Base-by-base conservation (phyloP, 2,113 vertebrate species). In the Ageneiosus marmoratus region DNA sequence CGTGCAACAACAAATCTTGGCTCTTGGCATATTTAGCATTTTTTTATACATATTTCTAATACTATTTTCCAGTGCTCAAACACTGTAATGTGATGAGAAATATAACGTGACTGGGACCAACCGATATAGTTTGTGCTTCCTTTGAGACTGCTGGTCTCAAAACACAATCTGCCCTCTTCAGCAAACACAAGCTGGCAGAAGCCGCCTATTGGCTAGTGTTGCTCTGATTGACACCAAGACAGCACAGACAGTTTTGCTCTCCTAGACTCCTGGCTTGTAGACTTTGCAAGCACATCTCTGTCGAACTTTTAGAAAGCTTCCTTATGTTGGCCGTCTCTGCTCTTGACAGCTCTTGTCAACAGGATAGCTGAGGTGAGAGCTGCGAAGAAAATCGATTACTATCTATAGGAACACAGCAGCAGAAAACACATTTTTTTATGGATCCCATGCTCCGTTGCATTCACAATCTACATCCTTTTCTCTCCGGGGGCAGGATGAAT, bases 391-490 rank as follows among this genome's bases (percentile, higher is more conserved):
- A 76, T 76, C 73, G 50, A 76, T 76, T 76, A 55, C 73, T 76
- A 76, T 76, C 50, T 76, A 76, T 55, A 76, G 77, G 56, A 62
- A 79, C 77, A 46, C 41, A 32, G n/a, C 37, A 46, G 55, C 55
- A 63, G 56, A 79, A 62, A 63, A 29, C n/a, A 58, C 13, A 1
- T 3, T 27, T 58, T 37, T 70, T n/a, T 44, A 76, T 76, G 50
- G 73, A 53, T 76, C 32, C 73, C 50, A 55, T 76, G 15, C 73
- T 20, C 77, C 5, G 77, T 15, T 63, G 15, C 58, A 8, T 50
- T 90, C 82, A 50, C 90, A 85, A 69, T 85, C 48, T 86, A 85
- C 85, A 60, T 84, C 84, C 83, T 34, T 81, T 12, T 44, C 5
- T 34, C 34, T 27, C 46, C 77, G 37, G 29, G 53, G 69, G 76